phyloP scores from a whole-genome alignment of 2,888 invertebrate genomes.

The Junonia oenone region DNA sequence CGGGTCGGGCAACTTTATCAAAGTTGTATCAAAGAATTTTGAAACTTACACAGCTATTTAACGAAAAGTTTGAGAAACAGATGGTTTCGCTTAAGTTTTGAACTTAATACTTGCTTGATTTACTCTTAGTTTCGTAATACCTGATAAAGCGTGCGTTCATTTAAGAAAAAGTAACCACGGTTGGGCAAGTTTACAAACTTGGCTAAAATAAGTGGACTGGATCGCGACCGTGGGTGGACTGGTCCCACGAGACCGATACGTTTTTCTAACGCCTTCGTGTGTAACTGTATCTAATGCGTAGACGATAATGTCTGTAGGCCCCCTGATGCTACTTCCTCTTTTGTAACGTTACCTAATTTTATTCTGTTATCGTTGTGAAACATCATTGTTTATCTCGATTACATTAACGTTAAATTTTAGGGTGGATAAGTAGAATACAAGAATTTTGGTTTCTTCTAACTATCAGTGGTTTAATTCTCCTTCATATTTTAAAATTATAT shows the following conservation, averaged over 20 bases:
- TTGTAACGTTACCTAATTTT: slow-evolving; percentile 12
- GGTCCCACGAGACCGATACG: slow-evolving; percentile 49
- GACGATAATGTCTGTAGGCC: slow-evolving; percentile 21
- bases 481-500: neutral
- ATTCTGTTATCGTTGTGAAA: neutral
- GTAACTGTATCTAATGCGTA: slow-evolving; percentile 57
- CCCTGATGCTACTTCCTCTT: slow-evolving; percentile 15
- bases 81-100: neutral
- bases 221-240: slow-evolving; percentile 63
- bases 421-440: too few relatives aligned
- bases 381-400: too few relatives aligned
- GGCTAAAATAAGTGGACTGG: slow-evolving; percentile 37
- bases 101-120: neutral
- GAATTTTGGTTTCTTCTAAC: neutral
- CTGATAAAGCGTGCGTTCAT: slow-evolving; percentile 17
- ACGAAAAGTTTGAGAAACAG: too few relatives aligned
- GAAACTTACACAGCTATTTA: too few relatives aligned
- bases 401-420: too few relatives aligned
- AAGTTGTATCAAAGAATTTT: neutral
- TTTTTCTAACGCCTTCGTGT: slow-evolving; percentile 66
- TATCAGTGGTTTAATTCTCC: neutral
- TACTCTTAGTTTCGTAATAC: slow-evolving; percentile 10
- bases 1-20: too few relatives aligned
- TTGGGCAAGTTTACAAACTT: slow-evolving; percentile 40
- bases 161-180: slow-evolving; percentile 14